Percentiles rank a stretch among this genome's conserved stretches.
phyloP scores from a whole-genome alignment of 2,888 invertebrate genomes.

The Hirtodrosophila histrioides region DNA sequence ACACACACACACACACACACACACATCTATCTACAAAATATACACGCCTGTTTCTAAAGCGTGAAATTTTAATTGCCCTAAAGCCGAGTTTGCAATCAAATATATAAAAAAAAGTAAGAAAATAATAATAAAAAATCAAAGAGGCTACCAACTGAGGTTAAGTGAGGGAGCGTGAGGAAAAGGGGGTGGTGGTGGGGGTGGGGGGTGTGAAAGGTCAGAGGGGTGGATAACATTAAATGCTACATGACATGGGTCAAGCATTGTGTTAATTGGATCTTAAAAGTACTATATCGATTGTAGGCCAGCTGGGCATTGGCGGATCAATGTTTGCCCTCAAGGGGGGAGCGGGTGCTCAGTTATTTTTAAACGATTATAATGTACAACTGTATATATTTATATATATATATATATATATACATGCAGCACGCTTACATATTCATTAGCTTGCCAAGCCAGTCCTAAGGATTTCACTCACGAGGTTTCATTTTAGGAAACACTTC shows the following conservation, averaged over 20 bases:
- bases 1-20: constrained; percentile 15
- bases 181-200: constrained; percentile 13
- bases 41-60: constrained; percentile 51
- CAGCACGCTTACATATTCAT: too few species aligned
- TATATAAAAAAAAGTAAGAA: constrained; percentile 34
- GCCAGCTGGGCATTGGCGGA: not conserved
- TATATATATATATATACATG: too few species aligned
- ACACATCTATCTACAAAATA: constrained; percentile 8
- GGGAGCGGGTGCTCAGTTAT: too few species aligned
- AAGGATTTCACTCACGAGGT: too few species aligned
- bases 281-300: constrained; percentile 33
- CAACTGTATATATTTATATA: too few species aligned
- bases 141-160: constrained; percentile 31
- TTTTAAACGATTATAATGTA: too few species aligned
- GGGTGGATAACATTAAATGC: constrained; percentile 35
- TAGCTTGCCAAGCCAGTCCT: too few species aligned
- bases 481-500: too few species aligned
- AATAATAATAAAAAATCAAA: constrained; percentile 16
- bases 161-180: not conserved
- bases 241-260: constrained; percentile 45
- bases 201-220: too few species aligned
- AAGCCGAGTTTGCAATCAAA: constrained; percentile 47
- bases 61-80: constrained; percentile 76
- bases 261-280: constrained; percentile 43
- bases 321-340: too few species aligned